A percentile compares a stretch with the other conserved stretches of the same genome.
Conservation (phyloP, 2,797 vertebrate genomes). For the Vipera ursinii region DNA sequence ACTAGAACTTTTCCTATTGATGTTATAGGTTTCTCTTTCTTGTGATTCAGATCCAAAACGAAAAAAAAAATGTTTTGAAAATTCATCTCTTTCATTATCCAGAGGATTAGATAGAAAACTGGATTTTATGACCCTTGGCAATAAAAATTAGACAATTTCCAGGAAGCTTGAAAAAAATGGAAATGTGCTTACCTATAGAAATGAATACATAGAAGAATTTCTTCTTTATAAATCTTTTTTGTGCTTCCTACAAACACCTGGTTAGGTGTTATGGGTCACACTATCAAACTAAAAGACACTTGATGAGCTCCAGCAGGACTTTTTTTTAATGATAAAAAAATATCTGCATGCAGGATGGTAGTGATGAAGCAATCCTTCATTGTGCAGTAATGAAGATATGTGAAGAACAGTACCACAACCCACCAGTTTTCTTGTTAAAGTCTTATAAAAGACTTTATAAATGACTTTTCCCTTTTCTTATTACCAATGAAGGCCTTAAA, state of each 20-base stretch:
- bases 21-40: background rate
- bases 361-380: background rate
- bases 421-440: background rate
- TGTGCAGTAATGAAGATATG: background rate
- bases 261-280: background rate
- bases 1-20: background rate
- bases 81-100: background rate
- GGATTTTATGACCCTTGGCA: background rate
- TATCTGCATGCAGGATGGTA: background rate
- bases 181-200: conserved; percentile 8
- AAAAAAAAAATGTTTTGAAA: accelerated
- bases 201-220: conserved; percentile 34
- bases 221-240: background rate
- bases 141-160: conserved; percentile 1
- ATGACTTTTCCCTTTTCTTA: background rate
- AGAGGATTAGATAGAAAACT: background rate
- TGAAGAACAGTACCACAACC: background rate
- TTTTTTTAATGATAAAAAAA: background rate
- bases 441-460: background rate
- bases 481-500: background rate
- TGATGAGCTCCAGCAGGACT: background rate
- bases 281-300: background rate
- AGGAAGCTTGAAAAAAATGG: conserved; percentile 5
- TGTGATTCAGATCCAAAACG: background rate
- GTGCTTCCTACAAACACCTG: background rate